Conservation (phyloP, 2,888 invertebrate species). For the Actias luna region DNA sequence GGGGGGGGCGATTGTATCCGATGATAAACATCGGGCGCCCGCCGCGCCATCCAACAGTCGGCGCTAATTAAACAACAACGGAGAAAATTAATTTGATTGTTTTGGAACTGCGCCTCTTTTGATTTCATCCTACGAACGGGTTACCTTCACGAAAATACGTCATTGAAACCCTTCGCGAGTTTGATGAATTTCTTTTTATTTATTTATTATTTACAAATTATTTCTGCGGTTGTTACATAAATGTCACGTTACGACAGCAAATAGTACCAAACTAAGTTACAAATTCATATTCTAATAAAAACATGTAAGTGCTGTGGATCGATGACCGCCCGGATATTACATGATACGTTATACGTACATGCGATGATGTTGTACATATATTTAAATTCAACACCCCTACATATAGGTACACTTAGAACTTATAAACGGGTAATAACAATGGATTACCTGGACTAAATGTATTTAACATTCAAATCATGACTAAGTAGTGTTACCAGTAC, state of each 20-base stretch:
- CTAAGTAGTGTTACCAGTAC: no score
- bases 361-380: neutral
- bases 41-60: slow-evolving; percentile 74
- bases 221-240: slow-evolving; percentile 4
- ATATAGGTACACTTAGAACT: neutral
- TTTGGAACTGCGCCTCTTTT: slow-evolving; percentile 74
- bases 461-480: neutral
- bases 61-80: slow-evolving; percentile 81
- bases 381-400: neutral
- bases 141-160: slow-evolving; percentile 69
- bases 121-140: slow-evolving; percentile 59
- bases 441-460: neutral
- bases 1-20: slow-evolving; percentile 73
- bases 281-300: slow-evolving; percentile 60
- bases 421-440: neutral
- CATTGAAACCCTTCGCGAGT: slow-evolving; percentile 47
- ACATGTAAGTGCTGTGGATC: slow-evolving; percentile 63
- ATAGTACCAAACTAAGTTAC: slow-evolving; percentile 47
- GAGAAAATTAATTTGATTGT: slow-evolving; percentile 81
- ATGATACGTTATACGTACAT: neutral
- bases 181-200: slow-evolving; percentile 41
- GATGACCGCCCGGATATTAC: slow-evolving; percentile 31
- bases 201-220: slow-evolving; percentile 34
- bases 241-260: slow-evolving; percentile 4
- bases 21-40: slow-evolving; percentile 79